These are phyloP conservation scores for Dipus sagitta DNA, from an alignment of 2,797 vertebrate species.

Conservation along the genomic window DNA sequence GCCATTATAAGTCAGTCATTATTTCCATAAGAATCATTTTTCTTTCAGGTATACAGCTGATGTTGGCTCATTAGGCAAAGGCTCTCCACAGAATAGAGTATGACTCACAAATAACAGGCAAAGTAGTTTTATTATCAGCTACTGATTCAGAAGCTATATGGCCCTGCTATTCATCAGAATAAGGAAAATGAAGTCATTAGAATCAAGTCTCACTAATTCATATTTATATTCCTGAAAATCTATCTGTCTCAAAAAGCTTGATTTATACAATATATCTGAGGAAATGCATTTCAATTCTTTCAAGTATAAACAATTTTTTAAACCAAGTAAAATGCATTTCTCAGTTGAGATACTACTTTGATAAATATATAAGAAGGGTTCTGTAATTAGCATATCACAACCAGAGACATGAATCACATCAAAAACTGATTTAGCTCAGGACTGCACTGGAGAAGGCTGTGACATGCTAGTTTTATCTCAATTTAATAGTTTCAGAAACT, in stretches of 20 bases:
- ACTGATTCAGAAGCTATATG: slow-evolving; percentile 69
- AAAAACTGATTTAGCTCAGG: slow-evolving; percentile 65
- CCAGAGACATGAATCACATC: slow-evolving; percentile 69
- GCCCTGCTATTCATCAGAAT: slow-evolving; percentile 68
- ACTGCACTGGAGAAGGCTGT: slow-evolving; percentile 46
- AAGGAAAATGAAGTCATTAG: slow-evolving; percentile 79
- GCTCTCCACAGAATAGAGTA: slow-evolving; percentile 70
- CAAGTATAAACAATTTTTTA: slow-evolving; percentile 59
- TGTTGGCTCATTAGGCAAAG: slow-evolving; percentile 81
- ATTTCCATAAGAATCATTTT: slow-evolving; percentile 76
- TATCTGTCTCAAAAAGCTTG: slow-evolving; percentile 42
- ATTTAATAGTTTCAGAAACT: slow-evolving; percentile 58
- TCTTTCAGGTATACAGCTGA: slow-evolving; percentile 74
- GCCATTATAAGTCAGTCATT: slow-evolving; percentile 76
- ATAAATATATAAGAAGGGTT: slow-evolving; percentile 56
- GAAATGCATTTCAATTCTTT: slow-evolving; percentile 64
- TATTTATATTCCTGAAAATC: slow-evolving; percentile 54
- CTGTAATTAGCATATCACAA: slow-evolving; percentile 70
- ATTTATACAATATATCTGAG: slow-evolving; percentile 68
- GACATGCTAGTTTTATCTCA: slow-evolving; percentile 41
- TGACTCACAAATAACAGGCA: slow-evolving; percentile 70
- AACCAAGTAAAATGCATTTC: slow-evolving; percentile 62
- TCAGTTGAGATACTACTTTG: slow-evolving; percentile 61
- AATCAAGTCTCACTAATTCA: slow-evolving; percentile 64
- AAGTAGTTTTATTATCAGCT: slow-evolving; percentile 80